phyloP scores from a whole-genome alignment of 1,140 invertebrate genomes.

The Armadillidium nasatum region DNA sequence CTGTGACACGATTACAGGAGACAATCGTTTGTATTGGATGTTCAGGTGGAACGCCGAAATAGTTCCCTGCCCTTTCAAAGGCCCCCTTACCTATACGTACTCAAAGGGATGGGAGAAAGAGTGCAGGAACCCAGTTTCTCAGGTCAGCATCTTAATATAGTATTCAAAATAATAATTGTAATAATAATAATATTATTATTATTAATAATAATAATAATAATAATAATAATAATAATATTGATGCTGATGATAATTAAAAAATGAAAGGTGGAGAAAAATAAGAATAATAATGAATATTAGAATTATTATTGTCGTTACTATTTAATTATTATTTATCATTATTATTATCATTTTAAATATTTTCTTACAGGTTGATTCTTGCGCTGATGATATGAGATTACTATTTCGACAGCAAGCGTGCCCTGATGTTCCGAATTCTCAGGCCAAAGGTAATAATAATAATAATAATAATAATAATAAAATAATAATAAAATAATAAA shows the following conservation, averaged over 20 bases:
- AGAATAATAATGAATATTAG: too few relatives aligned
- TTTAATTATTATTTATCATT: too few relatives aligned
- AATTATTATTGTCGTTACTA: too few relatives aligned
- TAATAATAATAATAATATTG: not conserved
- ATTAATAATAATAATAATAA: conserved; percentile 18
- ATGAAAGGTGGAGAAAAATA: not conserved
- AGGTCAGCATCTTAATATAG: conserved; percentile 42
- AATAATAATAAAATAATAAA: not conserved
- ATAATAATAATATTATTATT: not conserved
- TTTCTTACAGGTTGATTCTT: conserved; percentile 61
- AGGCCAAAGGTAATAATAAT: conserved; percentile 30
- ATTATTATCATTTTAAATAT: too few relatives aligned
- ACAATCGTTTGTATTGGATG: conserved; percentile 80
- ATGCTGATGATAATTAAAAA: not conserved
- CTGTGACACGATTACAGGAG: conserved; percentile 78
- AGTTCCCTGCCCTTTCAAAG: conserved; percentile 52
- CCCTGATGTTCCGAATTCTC: conserved; percentile 62
- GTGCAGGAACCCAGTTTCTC: conserved; percentile 69
- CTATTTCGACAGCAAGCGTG: conserved; percentile 88
- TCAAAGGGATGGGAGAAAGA: conserved; percentile 65
- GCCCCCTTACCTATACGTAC: conserved; percentile 74
- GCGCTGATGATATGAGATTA: conserved; percentile 71
- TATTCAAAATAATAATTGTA: not conserved
- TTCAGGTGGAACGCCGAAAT: conserved; percentile 68
- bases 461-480: not conserved